phyloP scores from a whole-genome alignment of 1,140 invertebrate species.

The Drosophila bocqueti region DNA sequence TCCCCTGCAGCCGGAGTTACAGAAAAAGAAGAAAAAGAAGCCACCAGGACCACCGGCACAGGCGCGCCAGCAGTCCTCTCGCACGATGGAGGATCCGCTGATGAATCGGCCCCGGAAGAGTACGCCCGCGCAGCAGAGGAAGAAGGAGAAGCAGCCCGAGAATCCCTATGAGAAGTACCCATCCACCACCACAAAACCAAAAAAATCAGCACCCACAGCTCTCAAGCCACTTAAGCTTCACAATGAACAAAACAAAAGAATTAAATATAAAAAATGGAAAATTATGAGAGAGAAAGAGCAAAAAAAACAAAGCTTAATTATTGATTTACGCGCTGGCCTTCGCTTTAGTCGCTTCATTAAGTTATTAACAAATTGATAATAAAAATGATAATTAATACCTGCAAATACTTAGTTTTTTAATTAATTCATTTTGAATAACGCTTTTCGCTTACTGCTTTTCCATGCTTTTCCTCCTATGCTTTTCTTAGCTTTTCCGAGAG shows the following conservation, averaged over 20 bases:
- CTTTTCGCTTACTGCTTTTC: slow-evolving; percentile 37
- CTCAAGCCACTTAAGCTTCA: slow-evolving; percentile 37
- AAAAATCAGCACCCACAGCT: slow-evolving; percentile 34
- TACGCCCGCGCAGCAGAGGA: slow-evolving; percentile 53
- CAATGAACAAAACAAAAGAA: background rate
- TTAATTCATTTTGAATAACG: slow-evolving; percentile 18
- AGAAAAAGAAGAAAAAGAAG: slow-evolving; percentile 79
- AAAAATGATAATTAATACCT: slow-evolving; percentile 30
- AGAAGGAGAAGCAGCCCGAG: slow-evolving; percentile 65
- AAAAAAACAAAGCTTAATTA: slow-evolving; percentile 7
- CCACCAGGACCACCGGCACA: slow-evolving; percentile 74
- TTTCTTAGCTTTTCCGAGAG: slow-evolving; percentile 23
- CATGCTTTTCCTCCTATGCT: slow-evolving; percentile 28
- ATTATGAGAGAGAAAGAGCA: background rate
- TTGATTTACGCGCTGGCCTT: slow-evolving; percentile 35
- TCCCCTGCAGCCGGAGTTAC: slow-evolving; percentile 47
- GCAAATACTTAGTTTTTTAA: slow-evolving; percentile 36
- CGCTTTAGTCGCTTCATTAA: slow-evolving; percentile 9
- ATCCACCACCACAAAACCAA: slow-evolving; percentile 49
- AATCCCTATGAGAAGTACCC: slow-evolving; percentile 81
- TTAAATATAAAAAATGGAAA: background rate
- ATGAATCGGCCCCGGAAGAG: slow-evolving; percentile 76
- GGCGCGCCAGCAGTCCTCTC: slow-evolving; percentile 68
- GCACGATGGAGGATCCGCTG: slow-evolving; percentile 77
- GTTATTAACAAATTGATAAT: slow-evolving; percentile 37